These are phyloP conservation scores for Limnephilus marmoratus DNA, from an alignment of 2,888 invertebrate genomes.

Conservation along the genomic window DNA sequence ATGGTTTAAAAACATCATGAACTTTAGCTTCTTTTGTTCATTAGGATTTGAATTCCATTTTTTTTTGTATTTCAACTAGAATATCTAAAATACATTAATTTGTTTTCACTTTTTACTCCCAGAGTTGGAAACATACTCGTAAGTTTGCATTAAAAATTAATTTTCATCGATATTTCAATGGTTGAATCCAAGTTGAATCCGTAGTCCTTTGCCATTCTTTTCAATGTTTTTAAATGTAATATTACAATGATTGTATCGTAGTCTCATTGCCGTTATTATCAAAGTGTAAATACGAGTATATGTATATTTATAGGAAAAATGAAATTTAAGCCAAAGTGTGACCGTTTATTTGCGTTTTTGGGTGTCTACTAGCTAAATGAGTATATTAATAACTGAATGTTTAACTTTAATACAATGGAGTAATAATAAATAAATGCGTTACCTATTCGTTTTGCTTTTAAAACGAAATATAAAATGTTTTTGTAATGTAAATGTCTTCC, in stretches of 20 bases:
- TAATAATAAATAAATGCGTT: background rate
- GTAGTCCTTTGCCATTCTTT: too few relatives aligned
- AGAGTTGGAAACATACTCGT: background rate
- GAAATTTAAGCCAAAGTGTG: conserved; percentile 20
- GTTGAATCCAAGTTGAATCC: background rate
- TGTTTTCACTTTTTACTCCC: background rate
- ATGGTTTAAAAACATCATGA: background rate
- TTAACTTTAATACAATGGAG: background rate
- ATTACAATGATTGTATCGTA: background rate
- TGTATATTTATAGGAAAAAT: conserved; percentile 15
- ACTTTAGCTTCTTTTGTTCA: background rate
- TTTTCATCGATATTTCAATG: background rate
- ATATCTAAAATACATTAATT: background rate
- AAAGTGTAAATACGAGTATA: background rate
- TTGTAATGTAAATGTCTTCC: conserved; percentile 47
- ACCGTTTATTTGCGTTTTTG: conserved; percentile 28
- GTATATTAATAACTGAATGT: conserved; percentile 13
- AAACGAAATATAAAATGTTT: conserved; percentile 13
- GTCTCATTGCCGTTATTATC: background rate
- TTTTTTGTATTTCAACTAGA: background rate
- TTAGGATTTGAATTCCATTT: background rate
- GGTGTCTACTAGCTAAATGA: conserved; percentile 32
- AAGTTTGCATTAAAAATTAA: background rate
- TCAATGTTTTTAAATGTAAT: background rate
- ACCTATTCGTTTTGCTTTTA: conserved; percentile 4